Evolutionary conservation across 2,888 invertebrate genomes (phyloP), one percentile per base, ranked within the genome.

Genomic region (Digitonthophagus gazella): DNA sequence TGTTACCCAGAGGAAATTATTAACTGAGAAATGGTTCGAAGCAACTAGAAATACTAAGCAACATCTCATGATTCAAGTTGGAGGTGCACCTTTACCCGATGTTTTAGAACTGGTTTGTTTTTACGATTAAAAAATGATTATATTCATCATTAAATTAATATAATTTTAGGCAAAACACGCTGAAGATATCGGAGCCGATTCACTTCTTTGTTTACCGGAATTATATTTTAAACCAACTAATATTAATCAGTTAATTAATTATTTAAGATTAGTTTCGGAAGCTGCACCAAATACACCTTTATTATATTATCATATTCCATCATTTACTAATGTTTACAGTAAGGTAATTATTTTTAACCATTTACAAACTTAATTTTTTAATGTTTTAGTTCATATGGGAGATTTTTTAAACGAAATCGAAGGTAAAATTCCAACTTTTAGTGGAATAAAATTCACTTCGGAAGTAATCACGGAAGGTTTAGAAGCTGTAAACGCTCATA

Each of bases 401-500:
- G 82, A 86, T 19, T 91, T 92, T 75, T 85, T 92, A 55, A 82
- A 84, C 11, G 84, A 87, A 16, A 89, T 91, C 0, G 86, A 86
- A 0, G 83, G 83, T 2, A 80, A 84, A 69, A 88, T 95, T 63
- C 89, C 93, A 0, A 92, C 90, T 66, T 91, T 95, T 77, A 87
- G 86, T 70, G 95, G 95, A 2, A 85, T 94, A n/a, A 95, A 95
- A 80, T 94, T 91, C 78, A 94, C 95, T 0, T 90, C 91, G 6
- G 87, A 86, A 55, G 88, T 91, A 77, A 83, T 94, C 63, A 87
- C 88, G 66, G 91, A 92, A 79, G 92, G 88, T 0, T 83, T 86
- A 0, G 86, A 86, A 74, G 90, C 90, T 1, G 74, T 89, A 2
- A 82, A 84, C 66, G 84, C 84, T 0, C 78, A 86, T 44, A 84